Evolutionary conservation across 2,113 vertebrate species (phyloP), one percentile per base, ranked within the genome.

Genomic region (Cervus canadensis): DNA sequence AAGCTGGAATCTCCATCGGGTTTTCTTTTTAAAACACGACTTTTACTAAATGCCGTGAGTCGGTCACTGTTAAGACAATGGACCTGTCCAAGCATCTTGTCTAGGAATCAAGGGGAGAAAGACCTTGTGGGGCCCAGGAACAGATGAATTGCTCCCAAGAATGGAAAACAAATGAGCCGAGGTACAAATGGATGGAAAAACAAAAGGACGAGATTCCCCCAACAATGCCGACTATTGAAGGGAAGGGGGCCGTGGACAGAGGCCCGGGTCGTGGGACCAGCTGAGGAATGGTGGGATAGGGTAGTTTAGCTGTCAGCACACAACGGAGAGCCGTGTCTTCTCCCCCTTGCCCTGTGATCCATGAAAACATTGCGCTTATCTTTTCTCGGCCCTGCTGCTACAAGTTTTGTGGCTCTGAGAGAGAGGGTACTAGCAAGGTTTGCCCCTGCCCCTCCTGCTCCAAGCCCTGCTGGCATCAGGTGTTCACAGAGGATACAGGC

Each of bases 101-200:
- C 95, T 95, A 93, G 93, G 91, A 89, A 95, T 97, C 93, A 87
- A 95, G 95, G 93, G 59, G 87, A 97, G 89, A 98, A 97, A 97
- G 97, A 91, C 95, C 87, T 43, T 7, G 93, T 93, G 97, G 57
- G 97, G 96, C 98, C 97, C 83, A 36, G 67, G 89, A 96, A 60
- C 95, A 92, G 97, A 97, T 93, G 96, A 97, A 98, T 97, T 97
- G 93, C 95, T 96, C 96, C 87, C 33, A n/a, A 94, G 97, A 98
- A 98, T 97, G 89, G 91, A 86, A 96, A 98, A 98, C 98, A 98
- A 98, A 98, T 97, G 97, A 98, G 96, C 98, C 74, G 86, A 91
- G 71, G 95, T 91, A 93, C 94, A 96, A 98, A 97, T 95, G 87
- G 98, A 95, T 1, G 74, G 92, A 97, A 97, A 98, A 97, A 98